Evolutionary conservation across 2,797 vertebrate genomes (phyloP).

Genomic region (Alfaro cultratus): DNA sequence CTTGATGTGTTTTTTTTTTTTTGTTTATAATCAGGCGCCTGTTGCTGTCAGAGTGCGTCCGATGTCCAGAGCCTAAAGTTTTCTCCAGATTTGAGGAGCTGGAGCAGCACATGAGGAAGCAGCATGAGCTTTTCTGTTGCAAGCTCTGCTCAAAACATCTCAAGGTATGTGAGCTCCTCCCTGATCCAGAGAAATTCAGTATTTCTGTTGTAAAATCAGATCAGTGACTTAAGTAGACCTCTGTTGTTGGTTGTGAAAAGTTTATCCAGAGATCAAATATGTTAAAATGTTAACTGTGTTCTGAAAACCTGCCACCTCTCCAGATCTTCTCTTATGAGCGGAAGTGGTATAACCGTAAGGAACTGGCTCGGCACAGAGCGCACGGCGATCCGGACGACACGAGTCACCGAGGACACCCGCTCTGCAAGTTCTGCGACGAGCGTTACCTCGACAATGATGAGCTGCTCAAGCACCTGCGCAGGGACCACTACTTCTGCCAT

Average conservation of each 20-base stretch:
- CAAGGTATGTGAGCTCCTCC: constrained; percentile 80
- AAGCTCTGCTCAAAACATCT: constrained; percentile 94
- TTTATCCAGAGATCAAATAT: neutral
- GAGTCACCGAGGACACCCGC: constrained; percentile 94
- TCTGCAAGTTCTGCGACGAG: constrained; percentile 98
- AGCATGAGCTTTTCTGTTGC: constrained; percentile 96
- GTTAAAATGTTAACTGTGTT: neutral
- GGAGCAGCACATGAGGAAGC: constrained; percentile 96
- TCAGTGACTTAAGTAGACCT: neutral
- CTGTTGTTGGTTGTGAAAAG: neutral
- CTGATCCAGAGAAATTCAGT: neutral
- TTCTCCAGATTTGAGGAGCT: constrained; percentile 92
- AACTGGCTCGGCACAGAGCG: constrained; percentile 93
- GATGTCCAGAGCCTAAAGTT: constrained; percentile 86
- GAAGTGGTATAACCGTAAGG: constrained; percentile 97
- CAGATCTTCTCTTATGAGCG: constrained; percentile 95
- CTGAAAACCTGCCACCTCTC: neutral
- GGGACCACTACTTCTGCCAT: constrained; percentile 98
- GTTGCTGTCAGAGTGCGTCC: constrained; percentile 88
- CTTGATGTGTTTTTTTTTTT: neutral
- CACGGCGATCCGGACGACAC: constrained; percentile 97
- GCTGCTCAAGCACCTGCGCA: constrained; percentile 92
- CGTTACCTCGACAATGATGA: constrained; percentile 97
- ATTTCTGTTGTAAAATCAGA: neutral
- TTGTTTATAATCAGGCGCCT: constrained; percentile 82